Evolutionary conservation across 1,140 invertebrate species (phyloP).

Genomic region (Drosophila mauritiana): DNA sequence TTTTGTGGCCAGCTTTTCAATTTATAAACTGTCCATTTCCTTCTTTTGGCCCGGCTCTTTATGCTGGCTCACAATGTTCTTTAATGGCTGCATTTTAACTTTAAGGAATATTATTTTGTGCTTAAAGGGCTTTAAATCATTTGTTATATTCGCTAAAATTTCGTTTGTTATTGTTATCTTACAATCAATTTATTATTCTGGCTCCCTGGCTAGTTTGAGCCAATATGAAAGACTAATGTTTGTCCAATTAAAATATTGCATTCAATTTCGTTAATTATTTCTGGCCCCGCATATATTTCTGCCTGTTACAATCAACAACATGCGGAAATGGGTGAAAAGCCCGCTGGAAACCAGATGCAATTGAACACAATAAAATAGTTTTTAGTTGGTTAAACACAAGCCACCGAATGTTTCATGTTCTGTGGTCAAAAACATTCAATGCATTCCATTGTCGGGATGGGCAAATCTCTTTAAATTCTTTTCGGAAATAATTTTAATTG

Average conservation of each 20-base stretch:
- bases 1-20: constrained; percentile 46
- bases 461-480: constrained; percentile 32
- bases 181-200: constrained; percentile 5
- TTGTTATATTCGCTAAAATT: neutral
- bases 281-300: neutral
- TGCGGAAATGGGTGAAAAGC: constrained; percentile 8
- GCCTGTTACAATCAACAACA: constrained; percentile 1
- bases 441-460: constrained; percentile 28
- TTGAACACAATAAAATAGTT: constrained; percentile 55
- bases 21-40: constrained; percentile 46
- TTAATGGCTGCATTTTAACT: constrained; percentile 13
- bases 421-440: constrained; percentile 31
- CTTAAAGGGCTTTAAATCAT: too few relatives aligned
- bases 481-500: constrained; percentile 57
- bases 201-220: constrained; percentile 2
- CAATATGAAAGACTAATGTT: constrained; percentile 12
- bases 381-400: constrained; percentile 62
- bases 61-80: neutral
- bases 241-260: constrained; percentile 37
- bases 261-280: constrained; percentile 29
- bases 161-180: constrained; percentile 7
- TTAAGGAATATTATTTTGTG: too few relatives aligned
- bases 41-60: neutral
- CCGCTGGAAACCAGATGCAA: constrained; percentile 9
- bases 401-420: constrained; percentile 32